Base-by-base conservation (phyloP, 1,140 invertebrate genomes). In the Drosophila erecta region DNA sequence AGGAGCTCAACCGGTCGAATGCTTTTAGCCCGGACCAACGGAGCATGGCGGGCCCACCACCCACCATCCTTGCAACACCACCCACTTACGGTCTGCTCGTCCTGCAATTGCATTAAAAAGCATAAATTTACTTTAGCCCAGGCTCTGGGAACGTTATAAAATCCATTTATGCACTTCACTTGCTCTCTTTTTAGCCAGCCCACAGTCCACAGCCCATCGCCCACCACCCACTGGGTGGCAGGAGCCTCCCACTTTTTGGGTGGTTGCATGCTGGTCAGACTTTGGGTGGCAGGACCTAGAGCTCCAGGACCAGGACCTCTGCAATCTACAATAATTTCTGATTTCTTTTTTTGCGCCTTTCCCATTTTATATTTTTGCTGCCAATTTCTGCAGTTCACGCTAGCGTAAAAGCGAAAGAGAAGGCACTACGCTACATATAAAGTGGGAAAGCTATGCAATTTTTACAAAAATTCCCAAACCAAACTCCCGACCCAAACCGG, bases 131-230 rank as follows among this genome's bases (percentile, higher is more conserved):
- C 84, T 89, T 89, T 89, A 87, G 76, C 76, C 86, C 76, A 80
- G 79, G 79, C 67, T 50, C 64, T 50, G 35, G 67, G 35, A 71
- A 89, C 84, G 84, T 87, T 89, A 89, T 89, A 89, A 89, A 89
- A 89, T 89, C 84, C 85, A 89, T 89, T 89, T 89, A 90, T 89
- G 84, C 84, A 89, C 84, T 89, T 89, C 84, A 89, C 84, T 89
- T 90, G 80, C 83, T 79, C 41, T 72, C 67, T 64, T 73, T 78
- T 81, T 77, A 66, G 61, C 35, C 10, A 11, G 27, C 1, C 17
- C 17, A 17, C 17, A 17, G 17, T 17, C 17, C 17, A 17, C 17
- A 17, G 17, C 17, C 17, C 17, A 17, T 1, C 1, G 17, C 17
- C 17, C 17, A 17, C 17, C 17, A 1, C 10, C 38, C 38, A 41